Evolutionary conservation across 2,113 vertebrate genomes (phyloP).

Genomic region (Mola mola): DNA sequence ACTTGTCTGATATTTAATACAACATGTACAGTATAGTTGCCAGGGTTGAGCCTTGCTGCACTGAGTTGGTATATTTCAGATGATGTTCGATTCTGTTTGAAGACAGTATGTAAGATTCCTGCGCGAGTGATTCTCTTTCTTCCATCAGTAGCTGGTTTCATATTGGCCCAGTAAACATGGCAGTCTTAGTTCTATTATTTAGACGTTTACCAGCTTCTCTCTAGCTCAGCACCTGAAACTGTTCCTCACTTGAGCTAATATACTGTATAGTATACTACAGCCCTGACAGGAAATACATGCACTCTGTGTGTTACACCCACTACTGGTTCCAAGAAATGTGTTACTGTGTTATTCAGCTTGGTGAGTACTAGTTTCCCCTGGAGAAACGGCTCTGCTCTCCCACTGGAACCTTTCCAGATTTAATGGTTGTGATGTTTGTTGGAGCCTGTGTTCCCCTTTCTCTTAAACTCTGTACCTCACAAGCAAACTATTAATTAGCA

Average conservation of each 20-base stretch:
- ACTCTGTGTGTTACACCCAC: constrained; percentile 20
- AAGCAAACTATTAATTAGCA: too few species aligned
- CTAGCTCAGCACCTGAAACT: constrained; percentile 41
- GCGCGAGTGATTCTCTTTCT: constrained; percentile 13
- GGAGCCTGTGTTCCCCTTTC: constrained; percentile 4
- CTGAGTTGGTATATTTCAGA: constrained; percentile 24
- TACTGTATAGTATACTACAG: not conserved
- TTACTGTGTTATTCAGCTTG: constrained; percentile 48
- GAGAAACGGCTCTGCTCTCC: constrained; percentile 8
- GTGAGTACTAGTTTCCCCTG: constrained; percentile 30
- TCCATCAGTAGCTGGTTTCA: constrained; percentile 31
- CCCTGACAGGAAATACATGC: constrained; percentile 15
- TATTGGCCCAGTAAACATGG: constrained; percentile 20
- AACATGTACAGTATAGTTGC: too few species aligned
- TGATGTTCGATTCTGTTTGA: constrained; percentile 51
- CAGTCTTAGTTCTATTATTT: constrained; percentile 68
- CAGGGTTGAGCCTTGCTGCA: constrained; percentile 9
- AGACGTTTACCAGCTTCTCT: constrained; percentile 35
- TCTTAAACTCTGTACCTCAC: not conserved
- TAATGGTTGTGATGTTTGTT: constrained; percentile 20
- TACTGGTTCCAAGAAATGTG: constrained; percentile 15
- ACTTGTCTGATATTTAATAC: too few species aligned
- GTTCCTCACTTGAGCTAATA: constrained; percentile 12
- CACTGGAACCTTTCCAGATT: constrained; percentile 19
- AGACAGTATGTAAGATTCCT: constrained; percentile 23